A percentile compares a stretch with the other conserved stretches of the same genome.
Conservation (phyloP, 1,140 invertebrate genomes). For the Mycetomoellerius zeteki region DNA sequence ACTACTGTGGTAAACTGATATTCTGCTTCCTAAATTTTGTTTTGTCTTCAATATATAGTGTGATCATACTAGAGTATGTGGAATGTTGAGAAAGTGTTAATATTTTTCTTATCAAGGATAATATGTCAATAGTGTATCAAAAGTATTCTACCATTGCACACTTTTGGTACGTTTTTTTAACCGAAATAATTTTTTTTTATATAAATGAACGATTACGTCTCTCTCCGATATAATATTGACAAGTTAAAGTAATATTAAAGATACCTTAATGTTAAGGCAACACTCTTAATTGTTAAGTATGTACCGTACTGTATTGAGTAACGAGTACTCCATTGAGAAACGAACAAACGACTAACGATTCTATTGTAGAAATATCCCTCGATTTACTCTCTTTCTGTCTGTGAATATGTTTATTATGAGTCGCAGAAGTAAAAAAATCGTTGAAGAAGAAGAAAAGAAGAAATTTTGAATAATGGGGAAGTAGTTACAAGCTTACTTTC, state of each 20-base stretch:
- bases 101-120: slow-evolving; percentile 71
- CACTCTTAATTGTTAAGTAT: slow-evolving; percentile 70
- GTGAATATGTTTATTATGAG: slow-evolving; percentile 66
- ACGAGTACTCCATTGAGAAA: slow-evolving; percentile 61
- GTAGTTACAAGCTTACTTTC: slow-evolving; percentile 65
- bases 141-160: slow-evolving; percentile 9
- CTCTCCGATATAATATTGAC: slow-evolving; percentile 54
- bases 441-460: slow-evolving; percentile 23
- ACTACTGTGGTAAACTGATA: slow-evolving; percentile 41
- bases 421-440: slow-evolving; percentile 38
- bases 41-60: slow-evolving; percentile 70
- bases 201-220: slow-evolving; percentile 43
- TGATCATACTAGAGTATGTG: slow-evolving; percentile 59
- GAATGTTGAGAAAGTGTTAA: slow-evolving; percentile 68
- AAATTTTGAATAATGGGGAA: slow-evolving; percentile 55
- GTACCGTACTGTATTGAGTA: slow-evolving; percentile 49
- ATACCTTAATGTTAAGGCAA: slow-evolving; percentile 74
- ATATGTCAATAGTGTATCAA: slow-evolving; percentile 61
- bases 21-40: slow-evolving; percentile 72
- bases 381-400: slow-evolving; percentile 76
- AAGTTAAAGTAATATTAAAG: slow-evolving; percentile 65
- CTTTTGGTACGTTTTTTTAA: slow-evolving; percentile 63
- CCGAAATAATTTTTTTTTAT: slow-evolving; percentile 65
- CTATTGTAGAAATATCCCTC: slow-evolving; percentile 54
- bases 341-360: slow-evolving; percentile 64